Evolutionary conservation across 2,797 vertebrate genomes (phyloP), one percentile per base, ranked within the genome.

Genomic region (Erethizon dorsatum): DNA sequence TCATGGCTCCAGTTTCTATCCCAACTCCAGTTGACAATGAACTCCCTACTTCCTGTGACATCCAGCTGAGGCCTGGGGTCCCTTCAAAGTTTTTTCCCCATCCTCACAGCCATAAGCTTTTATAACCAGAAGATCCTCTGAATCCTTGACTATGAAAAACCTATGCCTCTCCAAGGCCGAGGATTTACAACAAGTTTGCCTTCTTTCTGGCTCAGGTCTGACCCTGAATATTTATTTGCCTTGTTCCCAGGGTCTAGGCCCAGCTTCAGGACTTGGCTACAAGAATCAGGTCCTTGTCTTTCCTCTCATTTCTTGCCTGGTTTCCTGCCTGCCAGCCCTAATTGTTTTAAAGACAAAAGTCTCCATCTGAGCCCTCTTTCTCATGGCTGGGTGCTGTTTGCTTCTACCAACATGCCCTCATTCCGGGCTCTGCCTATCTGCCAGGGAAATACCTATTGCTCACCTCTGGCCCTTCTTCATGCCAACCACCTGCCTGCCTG

Each of bases 281-380:
- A 28, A 41, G 17, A 77, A 73, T 50, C 17, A 83, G 13, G 20
- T 61, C 33, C 45, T 57, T 77, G 18, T 75, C 1, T 52, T 90
- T 28, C 33, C 54, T 91, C 31, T 69, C 59, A 37, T 84, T 89
- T 67, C 33, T 78, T 88, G 37, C 50, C 87, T n/a, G 5, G 65
- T 75, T 85, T 92, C n/a, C 67, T 92, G 41, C 22, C 33, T 78
- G 10, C 54, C 61, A 65, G 45, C 2, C 61, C 10, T 69, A 45
- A 28, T 37, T 97, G 57, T 79, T 96, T 83, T n/a, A 85, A 96
- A 79, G 79, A 85, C 90, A 94, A 90, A 96, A 90, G 77, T 50
- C 65, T 75, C n/a, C 69, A 83, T 73, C 54, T 95, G 91, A 84
- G 63, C 17, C 56, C 78, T 9, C 5, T 20, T 50, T 20, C 57